Evolutionary conservation across 2,113 vertebrate species (phyloP).

Genomic region (Poeciliopsis prolifica): DNA sequence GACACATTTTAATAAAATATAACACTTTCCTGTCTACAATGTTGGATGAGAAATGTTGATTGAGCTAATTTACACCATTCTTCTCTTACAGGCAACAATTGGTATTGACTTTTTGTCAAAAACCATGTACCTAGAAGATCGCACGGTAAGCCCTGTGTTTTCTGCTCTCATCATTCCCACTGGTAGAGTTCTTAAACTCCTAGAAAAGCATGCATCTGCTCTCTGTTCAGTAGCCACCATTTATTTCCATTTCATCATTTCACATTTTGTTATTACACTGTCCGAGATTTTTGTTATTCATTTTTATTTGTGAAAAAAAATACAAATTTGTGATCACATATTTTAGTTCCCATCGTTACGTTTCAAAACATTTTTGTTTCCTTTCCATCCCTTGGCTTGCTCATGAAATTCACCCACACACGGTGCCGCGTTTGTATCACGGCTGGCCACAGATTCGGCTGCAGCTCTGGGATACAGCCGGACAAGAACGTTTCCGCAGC

Average conservation of each 20-base stretch:
- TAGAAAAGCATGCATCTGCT: slow-evolving; percentile 45
- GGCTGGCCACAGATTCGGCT: slow-evolving; percentile 86
- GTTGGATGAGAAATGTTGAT: neutral
- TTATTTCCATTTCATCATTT: slow-evolving; percentile 57
- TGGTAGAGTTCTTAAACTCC: slow-evolving; percentile 14
- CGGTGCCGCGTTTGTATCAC: slow-evolving; percentile 67
- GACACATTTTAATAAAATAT: neutral
- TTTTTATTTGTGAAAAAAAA: slow-evolving; percentile 39
- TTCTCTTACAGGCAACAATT: slow-evolving; percentile 83
- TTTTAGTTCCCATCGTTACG: slow-evolving; percentile 65
- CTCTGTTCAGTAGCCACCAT: slow-evolving; percentile 31
- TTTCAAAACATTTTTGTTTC: slow-evolving; percentile 68
- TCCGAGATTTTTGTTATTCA: slow-evolving; percentile 33
- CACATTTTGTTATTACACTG: slow-evolving; percentile 55
- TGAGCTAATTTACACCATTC: neutral
- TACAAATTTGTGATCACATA: slow-evolving; percentile 42
- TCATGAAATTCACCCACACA: slow-evolving; percentile 50
- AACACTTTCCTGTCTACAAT: neutral
- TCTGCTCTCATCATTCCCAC: slow-evolving; percentile 27
- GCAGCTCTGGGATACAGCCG: slow-evolving; percentile 91
- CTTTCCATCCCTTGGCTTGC: slow-evolving; percentile 69
- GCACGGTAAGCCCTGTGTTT: slow-evolving; percentile 79
- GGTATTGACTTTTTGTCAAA: slow-evolving; percentile 91
- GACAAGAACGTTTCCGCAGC: slow-evolving; percentile 90
- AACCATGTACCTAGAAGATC: slow-evolving; percentile 88